phyloP scores from a whole-genome alignment of 30 jellyfish, hydroid and myxozoan genomes.

The Aurelia aurita region DNA sequence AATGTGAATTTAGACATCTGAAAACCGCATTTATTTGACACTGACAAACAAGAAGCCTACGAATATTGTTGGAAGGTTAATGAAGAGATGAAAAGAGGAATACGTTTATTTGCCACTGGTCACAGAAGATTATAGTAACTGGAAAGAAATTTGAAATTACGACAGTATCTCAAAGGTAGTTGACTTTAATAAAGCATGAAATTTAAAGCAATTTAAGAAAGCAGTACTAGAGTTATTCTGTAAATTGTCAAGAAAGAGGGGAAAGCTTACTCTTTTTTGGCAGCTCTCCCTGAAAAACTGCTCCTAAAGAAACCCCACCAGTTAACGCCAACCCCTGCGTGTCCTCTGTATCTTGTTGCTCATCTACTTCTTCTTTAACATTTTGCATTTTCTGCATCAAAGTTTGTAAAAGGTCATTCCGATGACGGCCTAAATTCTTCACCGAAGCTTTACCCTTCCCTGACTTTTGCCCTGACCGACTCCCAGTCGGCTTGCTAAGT shows the following conservation, averaged over 20 bases:
- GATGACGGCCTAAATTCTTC: slow-evolving; percentile 21
- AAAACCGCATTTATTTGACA: too few relatives aligned
- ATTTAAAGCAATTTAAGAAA: too few relatives aligned
- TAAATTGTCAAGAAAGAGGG: background rate
- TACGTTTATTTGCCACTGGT: too few relatives aligned
- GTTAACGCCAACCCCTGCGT: background rate
- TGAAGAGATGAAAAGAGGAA: too few relatives aligned
- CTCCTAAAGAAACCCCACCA: slow-evolving; percentile 70
- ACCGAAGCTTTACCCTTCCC: slow-evolving; percentile 21
- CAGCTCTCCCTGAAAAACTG: slow-evolving; percentile 59
- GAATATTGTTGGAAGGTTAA: too few relatives aligned
- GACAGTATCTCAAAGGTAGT: too few relatives aligned
- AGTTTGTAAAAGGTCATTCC: slow-evolving; percentile 15
- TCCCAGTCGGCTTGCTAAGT: background rate
- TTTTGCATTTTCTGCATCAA: slow-evolving; percentile 55
- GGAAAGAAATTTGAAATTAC: too few relatives aligned
- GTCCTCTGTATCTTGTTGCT: too few relatives aligned
- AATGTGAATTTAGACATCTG: too few relatives aligned
- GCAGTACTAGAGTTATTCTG: background rate
- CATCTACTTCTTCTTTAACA: slow-evolving; percentile 28
- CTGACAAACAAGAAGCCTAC: too few relatives aligned
- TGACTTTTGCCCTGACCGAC: background rate
- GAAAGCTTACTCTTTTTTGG: slow-evolving; percentile 16
- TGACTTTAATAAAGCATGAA: too few relatives aligned
- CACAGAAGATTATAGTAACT: too few relatives aligned